Evolutionary conservation across 2,113 vertebrate species (phyloP), one percentile per base, ranked within the genome.

Genomic region (Marmota flaviventris): DNA sequence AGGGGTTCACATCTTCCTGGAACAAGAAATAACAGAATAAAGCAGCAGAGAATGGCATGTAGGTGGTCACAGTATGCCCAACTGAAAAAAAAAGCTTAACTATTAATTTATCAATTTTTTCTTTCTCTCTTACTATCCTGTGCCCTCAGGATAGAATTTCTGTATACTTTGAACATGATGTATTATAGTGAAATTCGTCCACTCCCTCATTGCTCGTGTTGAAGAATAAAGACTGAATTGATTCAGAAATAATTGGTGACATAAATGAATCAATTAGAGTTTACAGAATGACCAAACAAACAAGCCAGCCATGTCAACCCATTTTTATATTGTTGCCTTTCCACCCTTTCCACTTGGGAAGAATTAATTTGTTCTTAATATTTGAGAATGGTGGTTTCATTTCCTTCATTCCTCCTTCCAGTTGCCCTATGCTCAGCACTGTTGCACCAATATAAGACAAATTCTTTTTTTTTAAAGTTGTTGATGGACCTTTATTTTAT

Each of bases 361-460:
- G 53, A 37, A 67, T 90, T 96, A 58, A n/a, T 97, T 97, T 79
- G 11, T 67, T 97, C 86, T 93, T 24, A 88, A 7, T 89, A 91
- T 56, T 76, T 91, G 37, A 84, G 96, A 96, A 77, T 87, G 22
- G 4, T 90, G 2, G 37, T 90, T 97, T 94, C 5, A 76, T 91
- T 45, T 89, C 12, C 42, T 85, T 22, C 70, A 37, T 90, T 92
- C 39, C 83, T 78, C 18, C 29, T 93, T 93, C 56, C 5, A 53
- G 13, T 94, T 29, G 12, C 81, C 32, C 4, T 93, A 63, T 42
- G 22, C 42, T 85, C 37, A 94, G 51, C 14, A 39, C 29, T 61
- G 0, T 95, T 85, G 4, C 8, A 45, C 29, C 78, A 58, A 75
- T 1, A 34, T 58, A 79, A 94, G 65, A 67, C 87, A 90, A 78